Base-by-base conservation (phyloP, 2,888 invertebrate genomes). In the Myopa testacea region DNA sequence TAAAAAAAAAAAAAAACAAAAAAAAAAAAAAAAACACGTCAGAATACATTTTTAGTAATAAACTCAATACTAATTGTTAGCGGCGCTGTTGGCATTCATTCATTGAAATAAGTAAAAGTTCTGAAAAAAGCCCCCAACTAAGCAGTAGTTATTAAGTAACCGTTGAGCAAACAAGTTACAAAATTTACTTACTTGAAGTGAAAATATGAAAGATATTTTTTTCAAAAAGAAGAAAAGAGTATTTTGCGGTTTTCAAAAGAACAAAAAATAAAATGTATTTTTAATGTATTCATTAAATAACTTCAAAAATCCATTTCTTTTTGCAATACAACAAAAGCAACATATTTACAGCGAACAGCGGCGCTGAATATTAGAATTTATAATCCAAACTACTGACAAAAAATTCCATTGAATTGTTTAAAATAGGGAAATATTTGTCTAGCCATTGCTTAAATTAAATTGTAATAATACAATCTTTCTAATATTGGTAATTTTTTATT, bases 301-400 rank as follows among this genome's bases (percentile, higher is more conserved):
- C 3, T 12, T 69, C 4, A 12, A 50, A 19, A 19, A 69, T 26
- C n/a, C 12, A 52, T 40, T 69, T 69, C 19, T 50, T 50, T 80
- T 78, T 78, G 74, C 80, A 65, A 65, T 80, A 62, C 70, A 75
- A 70, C 72, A 10, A 78, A 80, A 50, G 67, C 75, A 60, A 73
- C 55, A 78, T 52, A 19, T 37, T 75, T 60, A 77, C 45, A 75
- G n/a, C 34, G 55, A 58, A 58, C 37, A 37, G 19, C 72, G 58
- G 19, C 72, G 58, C 62, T 71, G 60, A 19, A 73, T 78, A 74
- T 68, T 68, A 71, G 78, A 80, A 79, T 80, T 76, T 72, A 78
- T 80, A 79, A 75, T 78, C 69, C 73, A 38, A 34, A 16, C 45
- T 58, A 71, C 12, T 40, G 58, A 58, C 40, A 14, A 38, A n/a